Evolutionary conservation across 2,888 invertebrate genomes (phyloP).

Genomic region (Brenthis hecate): DNA sequence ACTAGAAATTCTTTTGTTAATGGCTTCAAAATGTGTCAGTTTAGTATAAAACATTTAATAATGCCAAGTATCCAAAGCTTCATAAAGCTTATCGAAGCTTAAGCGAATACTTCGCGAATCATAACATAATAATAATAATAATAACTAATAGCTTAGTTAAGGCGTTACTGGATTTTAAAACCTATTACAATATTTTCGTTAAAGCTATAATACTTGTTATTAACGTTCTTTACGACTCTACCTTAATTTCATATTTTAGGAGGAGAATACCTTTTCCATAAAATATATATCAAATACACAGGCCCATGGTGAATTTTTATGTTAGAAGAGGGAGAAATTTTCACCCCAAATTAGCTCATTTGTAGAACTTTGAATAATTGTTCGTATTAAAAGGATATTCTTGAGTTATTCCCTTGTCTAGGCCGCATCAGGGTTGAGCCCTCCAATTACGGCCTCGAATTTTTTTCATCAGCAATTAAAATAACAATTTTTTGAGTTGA

Average conservation of each 20-base stretch:
- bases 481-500: constrained; percentile 12
- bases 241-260: background rate
- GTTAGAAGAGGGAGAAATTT: constrained; percentile 25
- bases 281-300: constrained; percentile 13
- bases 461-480: constrained; percentile 21
- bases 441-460: constrained; percentile 21
- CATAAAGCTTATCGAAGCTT: no score
- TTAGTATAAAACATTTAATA: no score
- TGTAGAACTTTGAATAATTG: constrained; percentile 46
- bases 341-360: constrained; percentile 43
- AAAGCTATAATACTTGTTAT: background rate
- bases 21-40: no score
- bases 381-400: constrained; percentile 45
- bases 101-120: no score
- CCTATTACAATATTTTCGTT: background rate
- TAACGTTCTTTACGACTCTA: background rate
- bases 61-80: no score
- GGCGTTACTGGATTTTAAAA: background rate
- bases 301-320: background rate
- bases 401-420: constrained; percentile 49
- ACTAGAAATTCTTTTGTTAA: no score
- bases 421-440: constrained; percentile 37
- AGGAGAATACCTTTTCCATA: constrained; percentile 1
- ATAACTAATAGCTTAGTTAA: background rate
- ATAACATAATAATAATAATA: no score